Conservation (phyloP, 2,113 vertebrate genomes). For the Terrapene triunguis region DNA sequence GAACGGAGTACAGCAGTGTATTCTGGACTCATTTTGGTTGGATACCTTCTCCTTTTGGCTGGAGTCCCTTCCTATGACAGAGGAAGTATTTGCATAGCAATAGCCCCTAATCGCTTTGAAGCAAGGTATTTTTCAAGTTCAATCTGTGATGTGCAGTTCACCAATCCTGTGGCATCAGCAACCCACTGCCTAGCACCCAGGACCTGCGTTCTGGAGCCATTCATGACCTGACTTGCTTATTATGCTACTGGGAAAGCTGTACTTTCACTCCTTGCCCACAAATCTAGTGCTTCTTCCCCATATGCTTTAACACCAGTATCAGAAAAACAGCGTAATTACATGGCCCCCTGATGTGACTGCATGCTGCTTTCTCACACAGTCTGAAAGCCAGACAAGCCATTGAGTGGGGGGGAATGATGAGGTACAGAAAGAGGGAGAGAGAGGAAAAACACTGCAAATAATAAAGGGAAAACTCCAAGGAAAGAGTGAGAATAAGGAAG, state of each 20-base stretch:
- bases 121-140: neutral
- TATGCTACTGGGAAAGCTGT: slow-evolving; percentile 51
- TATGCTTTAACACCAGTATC: slow-evolving; percentile 76
- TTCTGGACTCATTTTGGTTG: neutral
- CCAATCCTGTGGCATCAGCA: neutral
- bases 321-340: slow-evolving; percentile 83
- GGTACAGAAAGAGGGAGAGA: slow-evolving; percentile 18
- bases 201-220: slow-evolving; percentile 65
- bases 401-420: slow-evolving; percentile 51
- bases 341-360: slow-evolving; percentile 78
- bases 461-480: slow-evolving; percentile 30
- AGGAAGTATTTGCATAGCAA: neutral
- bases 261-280: slow-evolving; percentile 33
- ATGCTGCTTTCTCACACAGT: slow-evolving; percentile 66
- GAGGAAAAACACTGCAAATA: slow-evolving; percentile 19
- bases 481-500: neutral
- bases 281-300: slow-evolving; percentile 64
- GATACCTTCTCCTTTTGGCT: neutral
- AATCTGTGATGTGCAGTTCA: neutral
- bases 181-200: slow-evolving; percentile 13
- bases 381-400: slow-evolving; percentile 61
- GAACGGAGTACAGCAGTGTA: neutral
- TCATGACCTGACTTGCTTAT: slow-evolving; percentile 61
- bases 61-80: neutral
- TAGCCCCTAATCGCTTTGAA: neutral